Evolutionary conservation across 2,888 invertebrate genomes (phyloP), one percentile per base, ranked within the genome.

Genomic region (Tetragnatha montana): DNA sequence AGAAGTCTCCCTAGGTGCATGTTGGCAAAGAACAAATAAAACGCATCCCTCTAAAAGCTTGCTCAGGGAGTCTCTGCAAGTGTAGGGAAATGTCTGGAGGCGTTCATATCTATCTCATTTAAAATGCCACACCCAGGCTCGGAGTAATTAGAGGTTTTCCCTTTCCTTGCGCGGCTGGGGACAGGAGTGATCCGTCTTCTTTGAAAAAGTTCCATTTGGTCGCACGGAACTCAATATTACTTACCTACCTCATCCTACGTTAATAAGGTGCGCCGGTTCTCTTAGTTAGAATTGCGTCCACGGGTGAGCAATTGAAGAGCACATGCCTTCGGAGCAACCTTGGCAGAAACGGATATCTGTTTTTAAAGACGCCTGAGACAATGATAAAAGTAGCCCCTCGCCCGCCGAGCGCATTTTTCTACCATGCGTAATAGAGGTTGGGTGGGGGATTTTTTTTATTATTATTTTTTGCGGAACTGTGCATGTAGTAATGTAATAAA

Each of bases 81-180:
- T 70, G 80, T 81, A 49, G 49, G 60, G 80, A 73, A 47, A 49
- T 80, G 73, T 60, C 86, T 79, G 60, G 73, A 86, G 86, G 86
- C 86, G 73, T 86, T 80, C 80, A 60, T 35, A 88, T 88, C 83
- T 71, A 88, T 88, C 88, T 88, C 88, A 88, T 88, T 88, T 88
- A 88, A 78, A 83, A 74, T 60, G 88, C 88, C 88, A 88, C 88
- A 83, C 88, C 88, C 88, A 83, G 69, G 68, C 68, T 35, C 50
- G 49, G 83, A 83, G 88, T 88, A 88, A 88, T 88, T 88, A 88
- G 88, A 88, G 88, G 82, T 88, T 88, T 82, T 71, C 87, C 74
- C 47, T 60, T 68, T n/a, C 71, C 71, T 83, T 22, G 69, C 75
- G 82, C 78, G 82, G 69, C 70, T 70, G 22, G 60, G 76, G 88